Base-by-base conservation (phyloP, 2,113 vertebrate genomes). In the Eleginops maclovinus region DNA sequence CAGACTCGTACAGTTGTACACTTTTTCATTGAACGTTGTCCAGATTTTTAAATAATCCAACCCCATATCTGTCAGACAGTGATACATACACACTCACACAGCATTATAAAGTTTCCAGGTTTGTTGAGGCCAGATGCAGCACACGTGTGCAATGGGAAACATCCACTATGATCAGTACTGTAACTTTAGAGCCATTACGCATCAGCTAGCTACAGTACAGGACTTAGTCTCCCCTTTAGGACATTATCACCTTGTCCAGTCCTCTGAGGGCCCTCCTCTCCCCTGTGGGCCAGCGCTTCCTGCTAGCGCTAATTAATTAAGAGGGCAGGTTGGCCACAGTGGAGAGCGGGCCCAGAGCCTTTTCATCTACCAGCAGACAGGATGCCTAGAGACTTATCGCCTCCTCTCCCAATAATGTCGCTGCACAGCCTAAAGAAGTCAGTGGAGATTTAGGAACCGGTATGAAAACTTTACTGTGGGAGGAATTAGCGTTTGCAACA, bases 241-340 rank as follows among this genome's bases (percentile, higher is more conserved):
- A 95, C 93, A 94, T 95, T 85, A 91, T 95, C 94, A 95, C 94
- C 94, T 95, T 95, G 94, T 92, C 89, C 88, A 84, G 90, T 92
- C 85, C 92, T 92, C 94, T 86, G 78, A 91, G 93, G 92, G 56
- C 81, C 83, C 72, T 86, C 77, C 65, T 76, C 78, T 90, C 93
- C 91, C 94, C 91, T 58, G 89, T 88, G 93, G 90, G 88, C 90
- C 71, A 77, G 61, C 70, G 75, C 91, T 93, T 93, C 92, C 92
- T 94, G 93, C 94, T 91, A 92, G 91, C 81, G 89, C 93, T 95
- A 94, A 95, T 95, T 95, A 95, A 95, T 95, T 95, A 95, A 94
- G 93, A 93, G 94, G 94, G 92, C 94, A 94, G 89, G 90, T 87
- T 92, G 91, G 92, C 92, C 93, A 91, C 92, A 92, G 92, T 75